Evolutionary conservation across 2,113 vertebrate species (phyloP).

Genomic region (Hemicordylus capensis): DNA sequence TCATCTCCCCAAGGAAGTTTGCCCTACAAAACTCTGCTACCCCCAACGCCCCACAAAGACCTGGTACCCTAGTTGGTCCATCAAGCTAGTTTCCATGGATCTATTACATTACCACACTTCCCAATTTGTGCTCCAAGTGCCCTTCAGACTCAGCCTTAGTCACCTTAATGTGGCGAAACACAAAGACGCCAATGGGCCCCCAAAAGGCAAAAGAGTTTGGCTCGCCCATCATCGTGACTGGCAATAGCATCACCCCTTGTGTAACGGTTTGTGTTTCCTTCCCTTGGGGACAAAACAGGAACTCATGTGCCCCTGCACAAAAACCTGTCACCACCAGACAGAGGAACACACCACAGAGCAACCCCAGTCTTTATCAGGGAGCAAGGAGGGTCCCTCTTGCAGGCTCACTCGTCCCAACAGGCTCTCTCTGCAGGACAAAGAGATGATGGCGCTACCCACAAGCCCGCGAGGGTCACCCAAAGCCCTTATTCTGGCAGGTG

Average conservation of each 20-base stretch:
- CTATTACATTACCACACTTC: too few species aligned
- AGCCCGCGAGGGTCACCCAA: neutral
- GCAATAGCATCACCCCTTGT: neutral
- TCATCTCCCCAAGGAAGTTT: too few species aligned
- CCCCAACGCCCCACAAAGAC: neutral
- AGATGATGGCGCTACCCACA: neutral
- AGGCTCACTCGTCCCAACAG: accelerated
- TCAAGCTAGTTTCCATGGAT: too few species aligned
- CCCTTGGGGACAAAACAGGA: neutral
- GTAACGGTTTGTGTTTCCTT: neutral
- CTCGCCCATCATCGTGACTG: too few species aligned
- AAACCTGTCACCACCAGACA: too few species aligned
- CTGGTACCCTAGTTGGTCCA: too few species aligned
- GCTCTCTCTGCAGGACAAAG: neutral
- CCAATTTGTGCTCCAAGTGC: neutral
- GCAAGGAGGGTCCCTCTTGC: neutral
- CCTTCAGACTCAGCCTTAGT: neutral
- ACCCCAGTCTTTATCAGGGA: neutral
- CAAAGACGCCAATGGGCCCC: neutral
- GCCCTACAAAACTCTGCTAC: too few species aligned
- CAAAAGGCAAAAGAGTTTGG: neutral
- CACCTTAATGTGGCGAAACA: neutral
- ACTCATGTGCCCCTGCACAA: too few species aligned
- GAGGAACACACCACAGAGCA: neutral
- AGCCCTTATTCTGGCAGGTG: neutral